A percentile compares a stretch with the other conserved stretches of the same genome.
Evolutionary conservation across 2,113 vertebrate genomes (phyloP).

Genomic region (Meriones unguiculatus): DNA sequence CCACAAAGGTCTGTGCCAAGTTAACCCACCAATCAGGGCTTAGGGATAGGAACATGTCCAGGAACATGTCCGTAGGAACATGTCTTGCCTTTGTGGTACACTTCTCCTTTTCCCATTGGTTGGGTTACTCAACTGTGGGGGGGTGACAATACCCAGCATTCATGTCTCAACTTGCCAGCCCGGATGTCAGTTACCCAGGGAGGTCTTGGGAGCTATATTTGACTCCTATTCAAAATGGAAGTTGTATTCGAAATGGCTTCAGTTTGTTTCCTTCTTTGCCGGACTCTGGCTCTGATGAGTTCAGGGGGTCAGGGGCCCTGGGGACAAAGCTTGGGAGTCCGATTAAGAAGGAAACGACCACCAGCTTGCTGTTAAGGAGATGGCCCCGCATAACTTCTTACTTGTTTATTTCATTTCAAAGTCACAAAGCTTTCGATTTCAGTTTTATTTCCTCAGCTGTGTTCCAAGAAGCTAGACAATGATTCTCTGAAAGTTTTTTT

Average conservation of each 20-base stretch:
- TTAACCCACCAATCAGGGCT: background rate
- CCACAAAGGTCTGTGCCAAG: background rate
- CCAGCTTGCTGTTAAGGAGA: too few species aligned
- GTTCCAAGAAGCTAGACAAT: too few species aligned
- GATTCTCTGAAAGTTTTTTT: too few species aligned
- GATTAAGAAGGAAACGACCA: too few species aligned
- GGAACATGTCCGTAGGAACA: background rate
- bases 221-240: background rate
- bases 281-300: too few species aligned
- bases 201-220: background rate
- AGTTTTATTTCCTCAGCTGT: too few species aligned
- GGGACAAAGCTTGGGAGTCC: too few species aligned
- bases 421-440: too few species aligned
- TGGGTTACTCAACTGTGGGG: background rate
- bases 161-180: background rate
- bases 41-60: background rate
- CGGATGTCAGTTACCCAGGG: background rate
- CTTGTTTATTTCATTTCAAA: too few species aligned
- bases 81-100: background rate
- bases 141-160: background rate
- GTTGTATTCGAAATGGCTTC: background rate
- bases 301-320: too few species aligned
- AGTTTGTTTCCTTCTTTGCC: background rate
- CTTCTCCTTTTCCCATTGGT: background rate
- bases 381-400: too few species aligned